A percentile compares a stretch with the other conserved stretches of the same genome.
These are phyloP conservation scores for Macropis europaea DNA, from an alignment of 2,888 invertebrate genomes.

Conservation along the genomic window DNA sequence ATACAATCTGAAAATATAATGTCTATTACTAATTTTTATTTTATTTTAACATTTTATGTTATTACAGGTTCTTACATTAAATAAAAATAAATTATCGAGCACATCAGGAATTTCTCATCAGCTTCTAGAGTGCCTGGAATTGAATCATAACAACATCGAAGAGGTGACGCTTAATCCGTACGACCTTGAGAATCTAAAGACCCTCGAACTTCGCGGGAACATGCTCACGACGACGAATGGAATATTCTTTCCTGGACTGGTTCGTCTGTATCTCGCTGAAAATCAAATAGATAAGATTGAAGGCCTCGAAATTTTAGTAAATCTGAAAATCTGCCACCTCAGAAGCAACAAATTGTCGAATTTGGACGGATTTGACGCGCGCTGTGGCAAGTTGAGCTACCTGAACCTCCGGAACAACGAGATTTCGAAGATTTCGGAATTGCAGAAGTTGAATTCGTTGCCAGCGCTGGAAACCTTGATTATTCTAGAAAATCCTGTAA, in stretches of 20 bases:
- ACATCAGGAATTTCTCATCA: constrained; percentile 82
- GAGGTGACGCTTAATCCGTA: constrained; percentile 41
- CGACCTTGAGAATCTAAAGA: constrained; percentile 79
- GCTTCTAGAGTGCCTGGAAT: constrained; percentile 82
- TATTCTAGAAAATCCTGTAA: constrained; percentile 82
- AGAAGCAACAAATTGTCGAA: constrained; percentile 84
- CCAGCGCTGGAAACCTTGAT: constrained; percentile 81
- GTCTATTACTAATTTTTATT: too few relatives aligned
- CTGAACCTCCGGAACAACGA: constrained; percentile 83
- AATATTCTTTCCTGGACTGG: constrained; percentile 82
- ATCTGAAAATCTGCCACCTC: constrained; percentile 86
- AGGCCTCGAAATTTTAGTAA: constrained; percentile 83
- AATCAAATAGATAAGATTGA: constrained; percentile 85
- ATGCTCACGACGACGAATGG: constrained; percentile 79
- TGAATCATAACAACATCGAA: constrained; percentile 81
- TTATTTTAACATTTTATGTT: not conserved
- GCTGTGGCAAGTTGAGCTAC: constrained; percentile 80
- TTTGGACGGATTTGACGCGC: constrained; percentile 81
- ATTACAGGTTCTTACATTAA: constrained; percentile 81
- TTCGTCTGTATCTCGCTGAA: constrained; percentile 88
- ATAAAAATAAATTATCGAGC: constrained; percentile 81
- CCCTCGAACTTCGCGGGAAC: constrained; percentile 82
- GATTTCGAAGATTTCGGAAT: constrained; percentile 81
- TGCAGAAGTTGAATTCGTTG: constrained; percentile 81
- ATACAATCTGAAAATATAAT: too few relatives aligned